A percentile compares a stretch with the other conserved stretches of the same genome.
These are phyloP conservation scores for Rousettus madagascariensis DNA, from an alignment of 2,797 vertebrate genomes.

Conservation along the genomic window DNA sequence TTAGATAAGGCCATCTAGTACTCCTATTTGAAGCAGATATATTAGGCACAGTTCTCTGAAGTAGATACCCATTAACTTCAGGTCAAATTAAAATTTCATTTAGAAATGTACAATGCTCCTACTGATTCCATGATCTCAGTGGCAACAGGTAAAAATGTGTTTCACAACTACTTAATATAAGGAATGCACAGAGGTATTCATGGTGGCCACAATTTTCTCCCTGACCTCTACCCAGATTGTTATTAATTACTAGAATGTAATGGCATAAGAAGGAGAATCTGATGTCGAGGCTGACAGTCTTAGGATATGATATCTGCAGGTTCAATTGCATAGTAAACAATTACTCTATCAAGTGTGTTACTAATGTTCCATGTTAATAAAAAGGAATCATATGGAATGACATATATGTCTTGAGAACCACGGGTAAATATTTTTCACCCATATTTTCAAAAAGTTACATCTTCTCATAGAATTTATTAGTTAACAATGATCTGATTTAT, in stretches of 20 bases:
- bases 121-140: neutral
- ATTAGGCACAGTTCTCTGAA: neutral
- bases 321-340: neutral
- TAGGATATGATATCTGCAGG: neutral
- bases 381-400: neutral
- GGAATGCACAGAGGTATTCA: neutral
- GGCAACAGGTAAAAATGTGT: neutral
- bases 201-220: neutral
- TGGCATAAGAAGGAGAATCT: neutral
- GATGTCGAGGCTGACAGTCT: neutral
- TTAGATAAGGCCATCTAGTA: neutral
- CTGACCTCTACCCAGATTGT: neutral
- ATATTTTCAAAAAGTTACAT: slow-evolving; percentile 73
- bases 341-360: neutral
- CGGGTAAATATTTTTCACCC: neutral
- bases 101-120: neutral
- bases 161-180: neutral
- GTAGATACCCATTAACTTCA: neutral
- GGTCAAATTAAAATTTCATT: neutral
- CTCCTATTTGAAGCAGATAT: neutral
- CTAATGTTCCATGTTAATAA: slow-evolving; percentile 15
- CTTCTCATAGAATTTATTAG: slow-evolving; percentile 56
- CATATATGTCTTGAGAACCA: neutral
- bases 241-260: neutral
- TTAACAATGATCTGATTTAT: slow-evolving; percentile 52